phyloP scores from a whole-genome alignment of 2,797 vertebrate genomes.

The Parotocinclus haroldoi region DNA sequence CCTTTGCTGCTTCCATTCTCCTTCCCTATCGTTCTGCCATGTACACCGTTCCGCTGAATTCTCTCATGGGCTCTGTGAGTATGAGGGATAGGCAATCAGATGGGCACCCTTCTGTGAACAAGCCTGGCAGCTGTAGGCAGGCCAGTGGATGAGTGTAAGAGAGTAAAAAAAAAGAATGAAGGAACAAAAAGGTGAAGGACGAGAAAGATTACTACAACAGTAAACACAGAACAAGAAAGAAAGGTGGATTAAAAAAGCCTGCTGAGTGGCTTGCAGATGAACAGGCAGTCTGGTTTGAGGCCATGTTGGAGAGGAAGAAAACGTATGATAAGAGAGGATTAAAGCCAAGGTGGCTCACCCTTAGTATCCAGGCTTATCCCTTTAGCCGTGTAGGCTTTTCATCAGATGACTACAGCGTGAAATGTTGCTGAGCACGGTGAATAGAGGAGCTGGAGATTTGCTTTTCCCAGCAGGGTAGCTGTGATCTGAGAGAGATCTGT shows the following conservation, averaged over 20 bases:
- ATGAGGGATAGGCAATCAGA: conserved; percentile 46
- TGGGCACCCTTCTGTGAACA: conserved; percentile 45
- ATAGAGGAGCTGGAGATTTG: conserved; percentile 74
- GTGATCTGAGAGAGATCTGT: conserved; percentile 70
- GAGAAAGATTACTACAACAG: conserved; percentile 18
- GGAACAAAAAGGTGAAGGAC: conserved; percentile 12
- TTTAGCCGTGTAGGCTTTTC: conserved; percentile 67
- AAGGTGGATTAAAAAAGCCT: conserved; percentile 16
- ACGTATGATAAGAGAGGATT: conserved; percentile 23
- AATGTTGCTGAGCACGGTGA: conserved; percentile 70
- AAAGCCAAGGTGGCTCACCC: conserved; percentile 50
- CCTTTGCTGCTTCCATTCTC: conserved; percentile 41
- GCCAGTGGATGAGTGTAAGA: conserved; percentile 33
- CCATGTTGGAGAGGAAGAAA: conserved; percentile 4
- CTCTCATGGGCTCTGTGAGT: conserved; percentile 36
- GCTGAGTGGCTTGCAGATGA: conserved; percentile 14
- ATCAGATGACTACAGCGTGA: conserved; percentile 64
- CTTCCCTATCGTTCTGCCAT: conserved; percentile 41
- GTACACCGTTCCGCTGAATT: conserved; percentile 42
- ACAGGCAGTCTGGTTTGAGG: conserved; percentile 22
- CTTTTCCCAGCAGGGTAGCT: conserved; percentile 65
- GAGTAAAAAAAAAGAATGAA: conserved; percentile 30
- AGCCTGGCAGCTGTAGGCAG: conserved; percentile 38
- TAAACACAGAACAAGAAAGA: conserved; percentile 23
- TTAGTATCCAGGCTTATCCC: conserved; percentile 66